These are phyloP conservation scores for Diabrotica balteata DNA, from an alignment of 2,888 invertebrate species.

Conservation along the genomic window DNA sequence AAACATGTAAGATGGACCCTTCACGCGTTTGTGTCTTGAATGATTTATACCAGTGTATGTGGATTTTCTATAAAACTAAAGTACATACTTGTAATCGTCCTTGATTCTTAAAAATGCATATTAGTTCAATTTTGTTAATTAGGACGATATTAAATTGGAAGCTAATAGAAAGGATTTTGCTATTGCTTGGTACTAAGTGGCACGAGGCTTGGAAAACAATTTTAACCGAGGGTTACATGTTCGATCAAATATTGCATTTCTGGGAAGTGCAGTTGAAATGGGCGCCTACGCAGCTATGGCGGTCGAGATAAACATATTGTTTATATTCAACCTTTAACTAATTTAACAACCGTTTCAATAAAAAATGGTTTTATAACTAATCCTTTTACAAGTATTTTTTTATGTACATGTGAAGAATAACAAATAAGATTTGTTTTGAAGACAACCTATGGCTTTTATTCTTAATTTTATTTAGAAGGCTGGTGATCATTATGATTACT, in stretches of 20 bases:
- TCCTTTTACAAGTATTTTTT: neutral
- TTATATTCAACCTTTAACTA: too few relatives aligned
- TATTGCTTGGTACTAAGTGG: constrained; percentile 16
- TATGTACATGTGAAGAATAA: too few relatives aligned
- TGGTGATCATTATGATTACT: too few relatives aligned
- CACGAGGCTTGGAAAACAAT: constrained; percentile 11
- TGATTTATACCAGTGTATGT: too few relatives aligned
- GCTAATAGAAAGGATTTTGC: constrained; percentile 11
- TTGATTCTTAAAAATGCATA: constrained; percentile 9
- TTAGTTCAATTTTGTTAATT: constrained; percentile 17
- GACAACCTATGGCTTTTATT: too few relatives aligned
- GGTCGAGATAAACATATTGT: too few relatives aligned
- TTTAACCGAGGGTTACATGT: neutral
- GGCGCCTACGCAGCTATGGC: constrained; percentile 1
- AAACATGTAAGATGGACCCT: too few relatives aligned
- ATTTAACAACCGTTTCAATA: neutral
- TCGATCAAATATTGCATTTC: constrained; percentile 12
- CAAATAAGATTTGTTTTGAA: too few relatives aligned
- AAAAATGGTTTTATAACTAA: neutral
- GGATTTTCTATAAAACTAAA: neutral
- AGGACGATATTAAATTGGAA: constrained; percentile 11
- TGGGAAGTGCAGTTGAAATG: constrained; percentile 1
- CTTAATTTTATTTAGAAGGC: too few relatives aligned
- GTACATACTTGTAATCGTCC: neutral
- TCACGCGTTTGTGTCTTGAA: too few relatives aligned